These are phyloP conservation scores for Pipistrellus pipistrellus DNA, from an alignment of 2,797 vertebrate species.

Conservation along the genomic window DNA sequence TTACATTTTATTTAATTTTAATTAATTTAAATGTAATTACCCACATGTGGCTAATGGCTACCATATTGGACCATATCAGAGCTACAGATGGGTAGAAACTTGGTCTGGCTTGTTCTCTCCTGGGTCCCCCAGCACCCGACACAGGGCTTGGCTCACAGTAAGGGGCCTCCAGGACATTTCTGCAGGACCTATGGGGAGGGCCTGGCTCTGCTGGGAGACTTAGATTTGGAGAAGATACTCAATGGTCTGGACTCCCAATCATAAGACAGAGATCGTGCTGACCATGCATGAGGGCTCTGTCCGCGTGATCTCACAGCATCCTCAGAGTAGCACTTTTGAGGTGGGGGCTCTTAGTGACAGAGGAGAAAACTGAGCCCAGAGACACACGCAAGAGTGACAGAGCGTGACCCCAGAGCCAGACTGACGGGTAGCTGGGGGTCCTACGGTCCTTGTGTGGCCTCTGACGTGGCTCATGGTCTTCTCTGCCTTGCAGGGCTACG, in stretches of 20 bases:
- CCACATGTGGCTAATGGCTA: neutral
- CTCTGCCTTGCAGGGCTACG: slow-evolving; percentile 71
- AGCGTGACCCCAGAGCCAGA: neutral
- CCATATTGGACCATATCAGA: neutral
- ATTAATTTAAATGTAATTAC: neutral
- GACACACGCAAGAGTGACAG: neutral
- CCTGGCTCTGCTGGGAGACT: neutral
- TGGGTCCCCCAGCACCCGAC: neutral
- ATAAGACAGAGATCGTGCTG: rapidly evolving
- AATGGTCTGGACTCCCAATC: neutral
- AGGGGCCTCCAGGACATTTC: neutral
- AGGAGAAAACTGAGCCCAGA: neutral
- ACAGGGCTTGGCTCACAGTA: neutral
- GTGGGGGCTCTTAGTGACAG: neutral
- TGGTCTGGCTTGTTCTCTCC: neutral
- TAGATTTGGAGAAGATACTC: neutral
- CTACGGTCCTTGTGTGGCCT: neutral
- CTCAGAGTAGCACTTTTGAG: neutral
- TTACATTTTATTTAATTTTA: neutral
- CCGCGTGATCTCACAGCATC: neutral
- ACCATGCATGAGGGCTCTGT: rapidly evolving
- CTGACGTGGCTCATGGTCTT: neutral
- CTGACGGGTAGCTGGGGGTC: neutral
- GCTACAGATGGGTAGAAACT: neutral
- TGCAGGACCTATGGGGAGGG: rapidly evolving